These are phyloP conservation scores for Sesamia inferens DNA, from an alignment of 2,888 invertebrate genomes.

Conservation along the genomic window DNA sequence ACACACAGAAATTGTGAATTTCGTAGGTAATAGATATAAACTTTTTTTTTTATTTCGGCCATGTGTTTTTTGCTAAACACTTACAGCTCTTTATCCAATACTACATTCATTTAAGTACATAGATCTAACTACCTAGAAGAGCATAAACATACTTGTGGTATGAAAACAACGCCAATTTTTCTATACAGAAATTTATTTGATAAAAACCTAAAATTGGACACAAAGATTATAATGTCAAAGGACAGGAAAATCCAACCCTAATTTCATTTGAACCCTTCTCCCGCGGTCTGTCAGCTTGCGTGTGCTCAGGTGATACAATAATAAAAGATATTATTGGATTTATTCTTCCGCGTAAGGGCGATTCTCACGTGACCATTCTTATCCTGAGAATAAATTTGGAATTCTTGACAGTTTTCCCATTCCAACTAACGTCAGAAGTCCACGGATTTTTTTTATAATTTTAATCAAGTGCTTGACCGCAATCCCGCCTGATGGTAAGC, in stretches of 20 bases:
- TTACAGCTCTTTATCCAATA: too few species aligned
- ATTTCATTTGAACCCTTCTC: conserved; percentile 51
- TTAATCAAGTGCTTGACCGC: too few species aligned
- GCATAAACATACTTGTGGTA: neutral
- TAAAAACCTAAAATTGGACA: neutral
- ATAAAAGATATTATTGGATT: conserved; percentile 18
- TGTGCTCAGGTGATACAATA: conserved; percentile 22
- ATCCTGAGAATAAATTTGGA: too few species aligned
- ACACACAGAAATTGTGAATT: too few species aligned
- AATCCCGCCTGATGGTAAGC: too few species aligned
- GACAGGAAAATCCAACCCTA: conserved; percentile 40
- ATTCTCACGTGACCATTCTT: too few species aligned
- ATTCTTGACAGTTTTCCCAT: too few species aligned
- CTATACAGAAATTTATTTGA: neutral
- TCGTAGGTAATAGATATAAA: too few species aligned
- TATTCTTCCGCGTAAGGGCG: neutral
- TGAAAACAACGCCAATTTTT: neutral
- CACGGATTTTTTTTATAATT: too few species aligned
- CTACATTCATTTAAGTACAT: neutral
- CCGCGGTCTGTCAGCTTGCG: conserved; percentile 28
- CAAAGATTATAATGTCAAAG: conserved; percentile 37
- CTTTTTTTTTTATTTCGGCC: too few species aligned
- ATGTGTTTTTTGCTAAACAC: too few species aligned
- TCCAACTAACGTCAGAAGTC: too few species aligned
- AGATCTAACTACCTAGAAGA: neutral